Evolutionary conservation across 2,888 invertebrate species (phyloP).

Genomic region (Latrodectus hesperus): DNA sequence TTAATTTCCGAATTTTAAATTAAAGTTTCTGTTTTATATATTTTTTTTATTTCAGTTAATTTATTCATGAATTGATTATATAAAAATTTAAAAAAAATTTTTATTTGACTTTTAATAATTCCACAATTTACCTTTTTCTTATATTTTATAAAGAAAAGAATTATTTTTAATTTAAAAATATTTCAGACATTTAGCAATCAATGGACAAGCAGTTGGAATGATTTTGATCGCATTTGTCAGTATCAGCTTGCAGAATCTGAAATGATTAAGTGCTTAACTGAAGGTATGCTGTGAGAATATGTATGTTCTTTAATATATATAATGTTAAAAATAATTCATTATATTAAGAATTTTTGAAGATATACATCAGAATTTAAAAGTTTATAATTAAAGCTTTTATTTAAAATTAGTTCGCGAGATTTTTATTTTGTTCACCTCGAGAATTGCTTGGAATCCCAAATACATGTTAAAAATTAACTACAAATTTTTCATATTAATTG

Average conservation of each 20-base stretch:
- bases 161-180: conserved; percentile 73
- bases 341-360: neutral
- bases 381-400: too few species aligned
- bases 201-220: conserved; percentile 85
- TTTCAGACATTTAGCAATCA: conserved; percentile 87
- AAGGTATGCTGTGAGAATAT: conserved; percentile 78
- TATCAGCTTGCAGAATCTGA: conserved; percentile 84
- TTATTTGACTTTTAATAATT: neutral
- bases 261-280: conserved; percentile 87
- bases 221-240: conserved; percentile 86
- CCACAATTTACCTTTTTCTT: too few species aligned
- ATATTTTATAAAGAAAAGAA: neutral
- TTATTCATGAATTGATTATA: neutral
- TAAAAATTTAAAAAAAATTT: neutral
- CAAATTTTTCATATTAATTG: too few species aligned
- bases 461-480: too few species aligned
- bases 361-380: too few species aligned
- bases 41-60: neutral
- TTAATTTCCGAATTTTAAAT: too few species aligned
- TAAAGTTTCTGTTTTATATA: too few species aligned
- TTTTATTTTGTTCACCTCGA: too few species aligned
- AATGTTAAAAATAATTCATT: neutral
- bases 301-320: neutral
- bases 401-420: too few species aligned
- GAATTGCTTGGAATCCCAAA: too few species aligned